Conservation (phyloP, 2,113 vertebrate genomes). For the Ammospiza nelsoni region DNA sequence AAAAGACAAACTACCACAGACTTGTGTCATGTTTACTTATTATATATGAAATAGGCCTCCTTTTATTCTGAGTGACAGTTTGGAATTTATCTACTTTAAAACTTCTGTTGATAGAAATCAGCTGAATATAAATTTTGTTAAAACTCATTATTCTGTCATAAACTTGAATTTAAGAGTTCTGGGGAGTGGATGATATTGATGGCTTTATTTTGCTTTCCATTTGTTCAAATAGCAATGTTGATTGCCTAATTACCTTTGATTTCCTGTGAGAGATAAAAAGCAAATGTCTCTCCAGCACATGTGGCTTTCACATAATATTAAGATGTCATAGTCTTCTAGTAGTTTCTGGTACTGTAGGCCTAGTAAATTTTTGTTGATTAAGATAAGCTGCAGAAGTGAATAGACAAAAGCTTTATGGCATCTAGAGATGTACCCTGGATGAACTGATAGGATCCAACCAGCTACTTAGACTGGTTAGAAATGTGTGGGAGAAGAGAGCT, state of each 20-base stretch:
- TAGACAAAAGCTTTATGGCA: not conserved
- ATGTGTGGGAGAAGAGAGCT: not conserved
- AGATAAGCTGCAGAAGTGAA: not conserved
- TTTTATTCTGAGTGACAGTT: not conserved
- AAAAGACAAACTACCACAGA: not conserved
- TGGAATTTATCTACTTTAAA: not conserved
- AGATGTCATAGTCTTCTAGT: not conserved
- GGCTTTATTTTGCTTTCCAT: not conserved
- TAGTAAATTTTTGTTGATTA: not conserved
- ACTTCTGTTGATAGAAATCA: not conserved
- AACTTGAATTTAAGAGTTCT: not conserved
- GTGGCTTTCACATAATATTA: not conserved
- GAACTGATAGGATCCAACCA: not conserved
- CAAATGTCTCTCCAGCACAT: not conserved
- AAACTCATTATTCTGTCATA: not conserved
- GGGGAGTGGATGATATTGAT: not conserved
- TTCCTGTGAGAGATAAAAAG: not conserved
- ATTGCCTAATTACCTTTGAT: constrained; percentile 2
- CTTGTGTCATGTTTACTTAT: not conserved
- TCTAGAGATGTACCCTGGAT: not conserved
- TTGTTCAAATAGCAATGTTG: not conserved
- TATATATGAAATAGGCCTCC: not conserved
- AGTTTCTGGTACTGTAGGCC: not conserved
- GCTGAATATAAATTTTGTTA: not conserved
- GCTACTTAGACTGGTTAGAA: not conserved